These are phyloP conservation scores for Hippocampus kuda DNA, from an alignment of 2,797 vertebrate species.

Conservation along the genomic window DNA sequence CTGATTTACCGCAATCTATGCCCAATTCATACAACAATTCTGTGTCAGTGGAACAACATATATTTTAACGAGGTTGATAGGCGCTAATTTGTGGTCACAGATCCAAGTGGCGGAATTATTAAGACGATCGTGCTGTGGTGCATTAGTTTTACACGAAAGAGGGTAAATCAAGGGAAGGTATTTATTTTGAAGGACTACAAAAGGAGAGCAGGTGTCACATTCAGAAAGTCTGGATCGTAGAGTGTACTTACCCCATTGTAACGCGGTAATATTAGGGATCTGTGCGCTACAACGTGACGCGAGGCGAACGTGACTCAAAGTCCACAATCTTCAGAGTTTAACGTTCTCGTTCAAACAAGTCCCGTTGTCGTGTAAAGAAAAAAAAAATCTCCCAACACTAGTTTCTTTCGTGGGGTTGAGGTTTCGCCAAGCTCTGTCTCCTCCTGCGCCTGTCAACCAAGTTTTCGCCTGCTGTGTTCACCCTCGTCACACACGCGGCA, in stretches of 20 bases:
- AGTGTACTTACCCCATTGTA: constrained; percentile 69
- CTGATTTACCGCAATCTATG: not conserved
- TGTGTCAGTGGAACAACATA: not conserved
- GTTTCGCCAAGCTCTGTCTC: constrained; percentile 35
- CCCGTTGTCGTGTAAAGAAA: constrained; percentile 28
- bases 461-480: constrained; percentile 31
- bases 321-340: constrained; percentile 29
- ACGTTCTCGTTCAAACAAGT: constrained; percentile 29
- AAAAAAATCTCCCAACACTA: constrained; percentile 57
- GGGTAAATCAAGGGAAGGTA: not conserved
- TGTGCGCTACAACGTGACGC: constrained; percentile 22
- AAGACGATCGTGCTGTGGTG: no score
- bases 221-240: not conserved
- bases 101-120: no score
- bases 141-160: no score
- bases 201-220: constrained; percentile 27
- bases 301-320: constrained; percentile 15
- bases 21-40: not conserved
- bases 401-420: constrained; percentile 29
- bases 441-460: constrained; percentile 37
- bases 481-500: not conserved
- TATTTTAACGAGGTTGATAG: not conserved
- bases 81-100: no score
- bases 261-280: constrained; percentile 3
- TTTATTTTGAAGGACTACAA: not conserved